Conservation (phyloP, 2,797 vertebrate species). For the Artibeus lituratus region DNA sequence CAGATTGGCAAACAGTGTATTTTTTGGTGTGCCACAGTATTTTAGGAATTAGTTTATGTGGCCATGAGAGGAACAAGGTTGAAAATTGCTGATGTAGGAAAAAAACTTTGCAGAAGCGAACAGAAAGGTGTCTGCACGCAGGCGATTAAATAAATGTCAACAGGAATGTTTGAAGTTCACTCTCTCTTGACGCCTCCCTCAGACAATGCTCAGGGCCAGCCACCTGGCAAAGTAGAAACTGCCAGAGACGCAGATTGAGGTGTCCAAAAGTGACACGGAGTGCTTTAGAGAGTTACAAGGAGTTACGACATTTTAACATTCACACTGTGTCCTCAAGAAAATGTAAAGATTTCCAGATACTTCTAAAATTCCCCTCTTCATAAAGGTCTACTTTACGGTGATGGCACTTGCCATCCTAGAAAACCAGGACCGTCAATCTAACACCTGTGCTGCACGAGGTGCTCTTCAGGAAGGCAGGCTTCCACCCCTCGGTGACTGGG, state of each 20-base stretch:
- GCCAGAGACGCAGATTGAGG: background rate
- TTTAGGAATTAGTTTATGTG: background rate
- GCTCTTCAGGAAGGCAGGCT: background rate
- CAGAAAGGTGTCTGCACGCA: background rate
- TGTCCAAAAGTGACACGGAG: background rate
- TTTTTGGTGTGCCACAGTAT: background rate
- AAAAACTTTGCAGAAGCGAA: background rate
- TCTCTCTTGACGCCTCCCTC: background rate
- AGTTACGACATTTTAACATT: background rate
- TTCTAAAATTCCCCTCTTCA: slow-evolving; percentile 23
- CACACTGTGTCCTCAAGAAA: background rate
- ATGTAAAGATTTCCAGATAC: background rate
- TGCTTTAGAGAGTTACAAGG: background rate
- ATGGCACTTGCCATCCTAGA: background rate
- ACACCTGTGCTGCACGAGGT: background rate
- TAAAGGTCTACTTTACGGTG: background rate
- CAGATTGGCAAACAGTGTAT: background rate
- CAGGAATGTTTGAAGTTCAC: background rate
- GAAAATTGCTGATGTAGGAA: background rate
- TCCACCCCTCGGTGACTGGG: background rate
- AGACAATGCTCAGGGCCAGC: background rate
- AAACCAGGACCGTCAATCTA: background rate
- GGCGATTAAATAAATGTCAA: background rate
- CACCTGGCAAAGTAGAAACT: background rate
- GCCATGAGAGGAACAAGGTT: background rate